Evolutionary conservation across 2,113 vertebrate genomes (phyloP).

Genomic region (Lethenteron camtschaticum): DNA sequence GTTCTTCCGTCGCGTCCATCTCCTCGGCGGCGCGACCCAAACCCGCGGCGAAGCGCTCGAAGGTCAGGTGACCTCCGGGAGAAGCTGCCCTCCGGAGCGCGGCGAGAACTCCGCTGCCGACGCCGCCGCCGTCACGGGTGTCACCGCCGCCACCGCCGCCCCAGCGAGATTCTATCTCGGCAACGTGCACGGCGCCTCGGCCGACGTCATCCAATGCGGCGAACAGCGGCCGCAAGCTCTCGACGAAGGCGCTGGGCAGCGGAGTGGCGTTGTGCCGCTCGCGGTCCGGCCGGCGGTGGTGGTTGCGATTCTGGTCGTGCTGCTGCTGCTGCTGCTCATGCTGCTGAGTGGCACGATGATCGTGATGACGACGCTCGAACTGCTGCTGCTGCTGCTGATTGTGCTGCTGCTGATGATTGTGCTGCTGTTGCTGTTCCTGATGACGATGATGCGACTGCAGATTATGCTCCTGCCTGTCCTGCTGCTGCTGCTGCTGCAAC

Average conservation of each 20-base stretch:
- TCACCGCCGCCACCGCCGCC: constrained; percentile 25
- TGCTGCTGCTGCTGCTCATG: too few species aligned
- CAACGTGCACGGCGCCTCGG: constrained; percentile 56
- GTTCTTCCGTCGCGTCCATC: neutral
- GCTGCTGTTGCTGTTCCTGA: too few species aligned
- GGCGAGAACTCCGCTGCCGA: constrained; percentile 55
- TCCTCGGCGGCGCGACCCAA: constrained; percentile 41
- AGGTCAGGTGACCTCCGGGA: constrained; percentile 58
- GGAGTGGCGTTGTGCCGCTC: too few species aligned
- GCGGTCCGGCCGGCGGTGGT: too few species aligned
- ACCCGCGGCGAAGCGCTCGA: constrained; percentile 66
- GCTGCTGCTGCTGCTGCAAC: too few species aligned
- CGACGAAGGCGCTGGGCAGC: constrained; percentile 55
- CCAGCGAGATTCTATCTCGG: constrained; percentile 86
- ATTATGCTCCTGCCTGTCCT: too few species aligned
- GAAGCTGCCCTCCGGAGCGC: constrained; percentile 47
- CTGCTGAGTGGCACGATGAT: too few species aligned
- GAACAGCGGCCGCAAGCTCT: constrained; percentile 65
- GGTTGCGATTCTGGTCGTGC: too few species aligned
- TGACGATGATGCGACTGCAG: too few species aligned
- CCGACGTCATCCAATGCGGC: constrained; percentile 66
- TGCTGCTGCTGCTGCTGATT: too few species aligned
- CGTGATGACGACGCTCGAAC: too few species aligned
- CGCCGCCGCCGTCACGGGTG: neutral
- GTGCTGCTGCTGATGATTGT: too few species aligned